Evolutionary conservation across 2,797 vertebrate genomes (phyloP), one percentile per base, ranked within the genome.

Genomic region (Hipposideros larvatus): DNA sequence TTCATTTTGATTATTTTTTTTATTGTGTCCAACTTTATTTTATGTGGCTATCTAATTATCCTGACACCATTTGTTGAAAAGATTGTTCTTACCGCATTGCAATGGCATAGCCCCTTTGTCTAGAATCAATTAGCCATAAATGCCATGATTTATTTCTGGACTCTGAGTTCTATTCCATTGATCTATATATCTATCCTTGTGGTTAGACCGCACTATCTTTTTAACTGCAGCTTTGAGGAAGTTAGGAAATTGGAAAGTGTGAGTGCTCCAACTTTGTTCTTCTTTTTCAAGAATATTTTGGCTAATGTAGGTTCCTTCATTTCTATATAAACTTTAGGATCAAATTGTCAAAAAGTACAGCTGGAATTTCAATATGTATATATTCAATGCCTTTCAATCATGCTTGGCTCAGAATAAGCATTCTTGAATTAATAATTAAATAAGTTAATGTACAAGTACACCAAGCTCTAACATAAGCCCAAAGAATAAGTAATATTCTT

Each of bases 391-490:
- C 15, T 96, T 70, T 88, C 15, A 75, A 10, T 65, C 11, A 75
- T 51, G 1, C 14, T 80, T 88, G 37, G 14, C 2, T 93, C 18
- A 65, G 4, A 78, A 7, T 61, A 34, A 86, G 8, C 21, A 71
- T 68, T 93, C 34, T 68, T 19, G 78, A 70, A 82, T n/a, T 66
- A 57, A 63, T 63, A 80, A 84, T 89, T 70, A 83, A 70, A 70
- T 89, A 31, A 59, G 13, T 65, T 70, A 48, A 43, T 63, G 48
- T 63, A 13, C 21, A 2, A 85, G 28, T 46, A 61, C 4, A 53
- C 8, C 24, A 66, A 87, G 2, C 7, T 74, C 21, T 80, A 79
- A 86, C n/a, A 31, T 41, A 75, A 80, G 7, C 4, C 5, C 9
- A 19, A 90, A 92, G 6, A 53, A 53, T 74, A 66, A 80, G 6